Conservation (phyloP, 2,888 invertebrate species). For the Monoplex corrugatus region DNA sequence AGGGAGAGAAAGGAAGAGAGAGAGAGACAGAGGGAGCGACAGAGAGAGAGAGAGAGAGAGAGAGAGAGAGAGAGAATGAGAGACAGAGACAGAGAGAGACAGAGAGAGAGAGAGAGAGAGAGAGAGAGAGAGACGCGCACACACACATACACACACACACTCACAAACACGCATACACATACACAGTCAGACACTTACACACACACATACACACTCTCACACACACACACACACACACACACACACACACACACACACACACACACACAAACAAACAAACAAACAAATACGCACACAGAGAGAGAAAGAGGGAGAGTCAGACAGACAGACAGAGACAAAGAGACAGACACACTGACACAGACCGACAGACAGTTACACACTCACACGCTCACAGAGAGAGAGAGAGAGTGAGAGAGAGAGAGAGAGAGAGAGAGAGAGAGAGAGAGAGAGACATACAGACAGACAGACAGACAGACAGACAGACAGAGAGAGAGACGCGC, state of each 20-base stretch:
- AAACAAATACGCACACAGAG: slow-evolving; percentile 16
- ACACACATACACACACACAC: background rate
- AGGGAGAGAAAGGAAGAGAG: too few species aligned
- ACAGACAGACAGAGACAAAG: background rate
- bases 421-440: too few species aligned
- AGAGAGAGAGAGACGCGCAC: background rate
- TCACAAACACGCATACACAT: slow-evolving; percentile 7
- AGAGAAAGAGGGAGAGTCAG: background rate
- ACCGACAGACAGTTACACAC: background rate
- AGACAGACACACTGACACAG: background rate
- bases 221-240: background rate
- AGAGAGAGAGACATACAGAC: too few species aligned
- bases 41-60: background rate
- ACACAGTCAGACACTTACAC: background rate
- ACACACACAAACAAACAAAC: slow-evolving; percentile 24
- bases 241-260: slow-evolving; percentile 17
- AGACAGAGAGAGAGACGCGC: too few species aligned
- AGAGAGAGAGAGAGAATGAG: background rate
- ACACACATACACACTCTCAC: background rate
- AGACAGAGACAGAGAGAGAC: background rate
- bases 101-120: too few species aligned
- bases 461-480: too few species aligned
- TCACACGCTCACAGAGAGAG: background rate
- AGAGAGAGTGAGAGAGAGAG: background rate
- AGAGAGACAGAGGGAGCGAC: too few species aligned